Evolutionary conservation across 2,888 invertebrate species (phyloP), one percentile per base, ranked within the genome.

Genomic region (Dynastes hyllus): DNA sequence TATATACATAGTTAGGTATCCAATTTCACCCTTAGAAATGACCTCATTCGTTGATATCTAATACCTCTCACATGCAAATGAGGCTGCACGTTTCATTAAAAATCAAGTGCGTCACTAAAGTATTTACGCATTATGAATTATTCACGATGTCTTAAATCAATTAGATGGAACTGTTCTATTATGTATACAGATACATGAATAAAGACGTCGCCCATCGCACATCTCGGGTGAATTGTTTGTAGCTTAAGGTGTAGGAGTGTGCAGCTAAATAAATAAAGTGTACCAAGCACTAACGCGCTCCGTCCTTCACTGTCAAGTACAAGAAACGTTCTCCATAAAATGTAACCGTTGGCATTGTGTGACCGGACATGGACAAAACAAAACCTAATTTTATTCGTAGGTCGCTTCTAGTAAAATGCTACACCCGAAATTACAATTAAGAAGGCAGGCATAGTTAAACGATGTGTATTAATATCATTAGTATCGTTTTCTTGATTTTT

Each of bases 91-190:
- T 37, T 55, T 58, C 71, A 58, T n/a, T 58, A 16, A 55, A 71
- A 55, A 71, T 71, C 58, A 71, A 71, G 71, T 37, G 50, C 29
- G 37, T 32, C 32, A 5, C 71, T 71, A 71, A 71, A 55, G 37
- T 50, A n/a, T 69, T 53, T n/a, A 40, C 55, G 37, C 16, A n/a
- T 16, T 37, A 55, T 55, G 58, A 71, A 71, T 71, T 71, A 71
- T 71, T 71, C 71, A 71, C 11, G 55, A 55, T 11, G 71, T 22
- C 37, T 55, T 71, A 55, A 55, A 71, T 71, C 55, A 71, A 55
- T 71, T 71, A 71, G 13, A 37, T 1, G 53, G 37, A 58, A 71
- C 55, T 71, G 71, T 71, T 32, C 32, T 9, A 55, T 55, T 71
- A 58, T 55, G n/a, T 29, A 66, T 66, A 16, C 66, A 9, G 16